Conservation (phyloP, 53 echinoderm and acorn worm genomes). For the Hippasteria phrygiana region DNA sequence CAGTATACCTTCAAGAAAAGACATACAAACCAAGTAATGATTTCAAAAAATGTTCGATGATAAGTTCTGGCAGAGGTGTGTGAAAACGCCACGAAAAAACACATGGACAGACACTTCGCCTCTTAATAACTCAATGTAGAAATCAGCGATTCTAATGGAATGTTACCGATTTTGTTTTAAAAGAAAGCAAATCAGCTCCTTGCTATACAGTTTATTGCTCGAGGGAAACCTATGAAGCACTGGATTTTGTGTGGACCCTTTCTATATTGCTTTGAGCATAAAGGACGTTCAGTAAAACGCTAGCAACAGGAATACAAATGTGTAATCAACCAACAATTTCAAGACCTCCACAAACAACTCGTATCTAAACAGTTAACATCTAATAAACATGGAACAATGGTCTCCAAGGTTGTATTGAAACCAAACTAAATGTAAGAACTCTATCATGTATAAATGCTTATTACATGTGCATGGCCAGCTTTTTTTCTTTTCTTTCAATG, state of each 20-base stretch:
- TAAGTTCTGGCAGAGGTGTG: not conserved
- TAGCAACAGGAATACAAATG: not conserved
- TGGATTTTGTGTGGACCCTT: not conserved
- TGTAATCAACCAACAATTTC: not conserved
- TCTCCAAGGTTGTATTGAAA: too few species aligned
- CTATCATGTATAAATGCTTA: too few species aligned
- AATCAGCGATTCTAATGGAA: constrained; percentile 1
- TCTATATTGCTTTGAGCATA: not conserved
- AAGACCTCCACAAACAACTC: too few species aligned
- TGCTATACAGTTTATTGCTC: not conserved
- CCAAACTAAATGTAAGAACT: too few species aligned
- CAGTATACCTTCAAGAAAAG: too few species aligned
- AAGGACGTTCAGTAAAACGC: not conserved
- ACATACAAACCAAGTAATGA: too few species aligned
- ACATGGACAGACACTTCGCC: not conserved
- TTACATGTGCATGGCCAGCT: too few species aligned
- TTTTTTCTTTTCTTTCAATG: too few species aligned
- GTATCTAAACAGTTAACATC: too few species aligned
- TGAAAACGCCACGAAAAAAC: not conserved
- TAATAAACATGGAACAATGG: too few species aligned
- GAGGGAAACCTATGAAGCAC: not conserved
- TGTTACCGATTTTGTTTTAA: too few species aligned
- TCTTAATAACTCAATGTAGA: not conserved
- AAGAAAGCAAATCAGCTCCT: not conserved
- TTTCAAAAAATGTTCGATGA: too few species aligned